These are phyloP conservation scores for Eublepharis macularius DNA, from an alignment of 2,113 vertebrate genomes.

Conservation along the genomic window DNA sequence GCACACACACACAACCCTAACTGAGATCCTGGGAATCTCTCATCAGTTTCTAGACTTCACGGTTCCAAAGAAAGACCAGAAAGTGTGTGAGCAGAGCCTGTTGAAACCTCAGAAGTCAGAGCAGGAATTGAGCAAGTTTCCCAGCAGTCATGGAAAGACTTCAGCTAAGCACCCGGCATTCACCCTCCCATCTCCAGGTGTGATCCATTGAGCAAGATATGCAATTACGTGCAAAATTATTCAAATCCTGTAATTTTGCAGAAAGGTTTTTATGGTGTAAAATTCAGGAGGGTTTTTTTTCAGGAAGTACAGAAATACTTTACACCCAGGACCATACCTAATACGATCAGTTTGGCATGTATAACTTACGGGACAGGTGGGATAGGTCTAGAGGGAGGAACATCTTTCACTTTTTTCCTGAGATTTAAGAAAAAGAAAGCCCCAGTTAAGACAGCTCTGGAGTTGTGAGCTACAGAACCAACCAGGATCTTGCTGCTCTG, in stretches of 20 bases:
- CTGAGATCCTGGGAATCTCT: neutral
- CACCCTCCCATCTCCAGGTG: neutral
- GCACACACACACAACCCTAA: neutral
- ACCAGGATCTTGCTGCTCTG: neutral
- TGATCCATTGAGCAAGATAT: neutral
- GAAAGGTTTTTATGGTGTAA: neutral
- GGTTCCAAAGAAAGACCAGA: no score
- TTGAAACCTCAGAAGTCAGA: neutral
- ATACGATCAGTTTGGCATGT: no score
- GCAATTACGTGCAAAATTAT: neutral
- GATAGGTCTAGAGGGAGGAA: neutral
- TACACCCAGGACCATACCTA: neutral
- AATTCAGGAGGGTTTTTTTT: neutral
- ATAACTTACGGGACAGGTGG: conserved; percentile 10
- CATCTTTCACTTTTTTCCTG: neutral
- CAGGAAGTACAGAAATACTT: neutral
- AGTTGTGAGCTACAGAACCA: no score
- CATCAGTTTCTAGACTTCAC: no score
- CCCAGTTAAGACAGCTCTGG: neutral
- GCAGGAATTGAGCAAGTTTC: neutral
- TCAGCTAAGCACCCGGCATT: neutral
- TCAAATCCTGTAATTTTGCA: neutral
- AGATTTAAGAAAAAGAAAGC: neutral
- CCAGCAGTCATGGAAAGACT: neutral
- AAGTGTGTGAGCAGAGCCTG: neutral